Evolutionary conservation across 2,888 invertebrate genomes (phyloP), one percentile per base, ranked within the genome.

Genomic region (Mechanitis mazaeus): DNA sequence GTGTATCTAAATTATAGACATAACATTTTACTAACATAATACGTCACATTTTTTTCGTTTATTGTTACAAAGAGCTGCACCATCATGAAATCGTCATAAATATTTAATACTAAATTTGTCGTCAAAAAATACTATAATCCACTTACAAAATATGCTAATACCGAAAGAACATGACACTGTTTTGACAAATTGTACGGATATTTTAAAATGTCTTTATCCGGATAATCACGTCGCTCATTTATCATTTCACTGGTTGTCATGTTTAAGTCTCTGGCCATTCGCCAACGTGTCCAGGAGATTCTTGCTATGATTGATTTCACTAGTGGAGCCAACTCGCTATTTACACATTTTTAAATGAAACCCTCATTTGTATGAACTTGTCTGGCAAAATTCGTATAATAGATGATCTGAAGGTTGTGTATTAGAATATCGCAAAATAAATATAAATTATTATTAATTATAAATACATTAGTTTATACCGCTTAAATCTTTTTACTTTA

Each of bases 281-380:
- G 69, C 70, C 70, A 70, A 60, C 53, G 53, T 35, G 60, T 54
- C 33, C 61, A 55, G 54, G 61, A 57, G 61, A 64, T 63, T n/a
- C 54, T 56, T 55, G 59, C 59, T 58, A 66, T 72, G 72, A 72
- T 71, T 70, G 71, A 72, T 72, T 63, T 64, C 61, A 47, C 35
- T 65, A 54, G 46, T 55, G 50, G 59, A 68, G 66, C 65, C 66
- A 67, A 68, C 65, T 71, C 69, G 68, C 70, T 69, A 68, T 71
- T 68, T 71, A 69, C 66, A 69, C 69, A 66, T 68, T 67, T 65
- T 59, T 60, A 61, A 57, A 68, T 68, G 61, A 60, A 68, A 65
- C 31, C 45, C 38, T 60, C 60, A 63, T 61, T 63, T 61, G 63
- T 60, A 61, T 60, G 56, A 53, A 45, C 47, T 59, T 53, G 31